A percentile compares a stretch with the other conserved stretches of the same genome.
Evolutionary conservation across 2,113 vertebrate genomes (phyloP).

Genomic region (Budorcas taxicolor): DNA sequence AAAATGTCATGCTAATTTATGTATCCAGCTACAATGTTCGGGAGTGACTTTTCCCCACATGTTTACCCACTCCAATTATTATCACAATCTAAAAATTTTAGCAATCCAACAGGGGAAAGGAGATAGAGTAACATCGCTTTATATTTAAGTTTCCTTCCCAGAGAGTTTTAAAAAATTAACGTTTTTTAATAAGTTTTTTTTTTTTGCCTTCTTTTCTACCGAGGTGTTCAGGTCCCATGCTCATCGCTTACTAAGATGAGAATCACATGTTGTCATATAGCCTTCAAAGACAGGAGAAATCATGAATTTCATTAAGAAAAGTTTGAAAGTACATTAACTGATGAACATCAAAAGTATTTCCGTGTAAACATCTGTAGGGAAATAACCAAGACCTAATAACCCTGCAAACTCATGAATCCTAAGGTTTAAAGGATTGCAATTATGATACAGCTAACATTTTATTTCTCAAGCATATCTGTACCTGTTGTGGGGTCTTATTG

Average conservation of each 20-base stretch:
- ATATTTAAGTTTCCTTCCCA: not conserved
- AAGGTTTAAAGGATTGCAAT: not conserved
- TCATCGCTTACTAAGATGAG: not conserved
- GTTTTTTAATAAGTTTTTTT: not conserved
- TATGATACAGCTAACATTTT: fast-evolving
- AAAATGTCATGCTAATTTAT: not conserved
- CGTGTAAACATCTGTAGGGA: fast-evolving
- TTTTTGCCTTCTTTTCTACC: not conserved
- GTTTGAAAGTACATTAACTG: fast-evolving
- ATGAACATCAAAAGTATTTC: not conserved
- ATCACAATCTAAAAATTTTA: not conserved
- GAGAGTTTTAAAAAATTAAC: not conserved
- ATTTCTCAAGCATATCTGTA: not conserved
- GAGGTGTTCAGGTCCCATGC: not conserved
- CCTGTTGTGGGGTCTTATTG: conserved; percentile 87
- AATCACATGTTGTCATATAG: fast-evolving
- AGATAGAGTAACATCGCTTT: not conserved
- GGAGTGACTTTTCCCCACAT: not conserved
- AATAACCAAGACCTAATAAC: not conserved
- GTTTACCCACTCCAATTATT: not conserved
- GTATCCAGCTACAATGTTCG: not conserved
- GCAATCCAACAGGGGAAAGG: not conserved
- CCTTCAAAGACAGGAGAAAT: not conserved
- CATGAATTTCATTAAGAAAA: not conserved
- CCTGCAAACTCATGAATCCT: fast-evolving